Base-by-base conservation (phyloP, 2,797 vertebrate species). In the Pipistrellus nathusii region DNA sequence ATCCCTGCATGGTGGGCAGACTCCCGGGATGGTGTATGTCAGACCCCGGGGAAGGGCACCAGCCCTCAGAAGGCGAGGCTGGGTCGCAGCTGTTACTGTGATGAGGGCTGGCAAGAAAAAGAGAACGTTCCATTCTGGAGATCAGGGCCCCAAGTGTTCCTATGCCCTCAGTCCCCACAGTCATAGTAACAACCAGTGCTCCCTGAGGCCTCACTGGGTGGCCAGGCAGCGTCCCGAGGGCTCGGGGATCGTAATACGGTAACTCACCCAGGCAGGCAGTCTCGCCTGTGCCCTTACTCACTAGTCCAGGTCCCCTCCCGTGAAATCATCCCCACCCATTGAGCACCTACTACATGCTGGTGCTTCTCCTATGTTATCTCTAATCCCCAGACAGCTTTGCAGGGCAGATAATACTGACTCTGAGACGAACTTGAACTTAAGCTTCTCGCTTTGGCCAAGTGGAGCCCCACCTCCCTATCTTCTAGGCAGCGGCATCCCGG, bases 131-230 rank as follows among this genome's bases (percentile, higher is more conserved):
- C 55, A 1, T 10, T 25, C n/a, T 10, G 11, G 3, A 35, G 27
- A 32, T 30, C 0, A 1, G 72, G 13, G 13, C 59, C 66, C 35
- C 18, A 5, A 35, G 27, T 14, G 1, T 5, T 11, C 71, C 0
- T 0, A 0, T 0, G 7, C 21, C 11, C 11, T 23, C 32, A 23
- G 46, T 25, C 51, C 59, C 84, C 6, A 35, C 3, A 8, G 2
- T 25, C 15, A 13, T 3, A 1, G 2, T 4, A 14, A 30, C 27
- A 44, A 2, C 30, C 0, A 8, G 71, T 0, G n/a, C 23, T 32
- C 5, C 1, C 0, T 0, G 8, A 2, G 18, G 44, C 8, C 71
- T 7, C 7, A 0, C 35, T 2, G 23, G 6, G 0, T 25, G 4
- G 11, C 57, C 57, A 3, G 20, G 11, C 41, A 25, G 21, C 3